Conservation (phyloP, 2,797 vertebrate genomes). For the Pseudochromis fuscus region DNA sequence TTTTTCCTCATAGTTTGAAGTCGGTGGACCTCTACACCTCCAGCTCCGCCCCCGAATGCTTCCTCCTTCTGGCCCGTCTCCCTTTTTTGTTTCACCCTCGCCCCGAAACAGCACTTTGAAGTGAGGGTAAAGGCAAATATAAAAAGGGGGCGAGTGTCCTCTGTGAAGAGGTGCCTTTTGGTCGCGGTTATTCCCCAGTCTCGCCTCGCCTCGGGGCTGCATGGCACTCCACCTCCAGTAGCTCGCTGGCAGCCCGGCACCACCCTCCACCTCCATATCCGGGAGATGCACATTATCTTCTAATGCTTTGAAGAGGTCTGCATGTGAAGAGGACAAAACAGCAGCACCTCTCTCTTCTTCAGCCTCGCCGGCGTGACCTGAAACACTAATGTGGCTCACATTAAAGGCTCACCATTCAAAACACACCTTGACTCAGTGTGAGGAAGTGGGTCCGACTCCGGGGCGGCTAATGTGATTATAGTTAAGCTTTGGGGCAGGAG, state of each 20-base stretch:
- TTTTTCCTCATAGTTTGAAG: conserved; percentile 14
- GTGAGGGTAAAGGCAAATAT: conserved; percentile 74
- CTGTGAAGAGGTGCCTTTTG: conserved; percentile 58
- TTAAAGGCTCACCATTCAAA: conserved; percentile 47
- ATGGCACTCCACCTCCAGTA: conserved; percentile 39
- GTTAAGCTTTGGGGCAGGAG: conserved; percentile 40
- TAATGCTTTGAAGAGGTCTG: conserved; percentile 67
- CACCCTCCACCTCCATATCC: conserved; percentile 46
- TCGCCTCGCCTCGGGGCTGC: conserved; percentile 61
- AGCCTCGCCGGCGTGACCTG: conserved; percentile 26
- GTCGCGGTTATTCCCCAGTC: conserved; percentile 68
- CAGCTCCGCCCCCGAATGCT: not conserved
- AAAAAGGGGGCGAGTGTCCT: conserved; percentile 68
- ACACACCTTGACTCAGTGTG: conserved; percentile 46
- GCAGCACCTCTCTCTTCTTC: conserved; percentile 34
- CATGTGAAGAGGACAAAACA: conserved; percentile 68
- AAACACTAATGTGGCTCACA: conserved; percentile 62
- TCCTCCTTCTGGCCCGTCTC: conserved; percentile 14
- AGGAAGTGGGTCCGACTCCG: conserved; percentile 19
- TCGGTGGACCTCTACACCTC: conserved; percentile 6
- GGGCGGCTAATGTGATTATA: conserved; percentile 53
- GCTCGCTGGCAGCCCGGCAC: conserved; percentile 46
- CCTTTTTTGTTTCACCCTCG: conserved; percentile 34
- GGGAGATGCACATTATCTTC: conserved; percentile 68
- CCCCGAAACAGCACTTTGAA: conserved; percentile 71